Base-by-base conservation (phyloP, 2,797 vertebrate genomes). In the Semotilus atromaculatus region DNA sequence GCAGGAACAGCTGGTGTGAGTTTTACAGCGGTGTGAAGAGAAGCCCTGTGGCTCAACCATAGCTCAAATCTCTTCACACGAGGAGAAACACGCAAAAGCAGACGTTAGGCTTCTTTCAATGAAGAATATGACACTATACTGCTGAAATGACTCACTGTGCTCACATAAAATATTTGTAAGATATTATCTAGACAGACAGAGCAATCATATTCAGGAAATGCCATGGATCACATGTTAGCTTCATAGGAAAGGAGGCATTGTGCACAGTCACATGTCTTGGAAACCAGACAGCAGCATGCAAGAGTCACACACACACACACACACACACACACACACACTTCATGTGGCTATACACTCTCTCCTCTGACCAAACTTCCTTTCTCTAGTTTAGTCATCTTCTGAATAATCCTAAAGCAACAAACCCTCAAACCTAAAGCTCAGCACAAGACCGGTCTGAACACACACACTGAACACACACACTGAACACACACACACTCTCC, bases 221-320 rank as follows among this genome's bases (percentile, higher is more conserved):
- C 92, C 90, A 93, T 91, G 91, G 90, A 91, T 86, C 91, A 90
- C 90, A 91, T 86, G 89, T 89, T 7, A 87, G 88, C 87, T 84
- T 90, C 90, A 88, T 80, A 90, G 86, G 88, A 87, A 88, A 80
- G 83, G 68, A 80, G 74, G 81, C 88, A 84, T 88, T 92, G 91
- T 92, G 91, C 84, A 87, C 74, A 89, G 91, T 92, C 92, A 92
- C 89, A 92, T 92, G 91, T 86, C 80, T 85, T 91, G 91, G 91
- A 92, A 93, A 91, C 81, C 85, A 87, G 85, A 88, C 82, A 85
- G 80, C 79, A 88, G 83, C 85, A 73, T 40, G 82, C 74, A 87
- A 53, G 70, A 84, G 29, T 86, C 78, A 48, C 81, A 82, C 71
- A 62, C 74, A 51, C 58, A 81, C 68, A 87, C 75, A 83, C 82